These are phyloP conservation scores for Drosophila multiciliata DNA, from an alignment of 2,888 invertebrate species.

Conservation along the genomic window DNA sequence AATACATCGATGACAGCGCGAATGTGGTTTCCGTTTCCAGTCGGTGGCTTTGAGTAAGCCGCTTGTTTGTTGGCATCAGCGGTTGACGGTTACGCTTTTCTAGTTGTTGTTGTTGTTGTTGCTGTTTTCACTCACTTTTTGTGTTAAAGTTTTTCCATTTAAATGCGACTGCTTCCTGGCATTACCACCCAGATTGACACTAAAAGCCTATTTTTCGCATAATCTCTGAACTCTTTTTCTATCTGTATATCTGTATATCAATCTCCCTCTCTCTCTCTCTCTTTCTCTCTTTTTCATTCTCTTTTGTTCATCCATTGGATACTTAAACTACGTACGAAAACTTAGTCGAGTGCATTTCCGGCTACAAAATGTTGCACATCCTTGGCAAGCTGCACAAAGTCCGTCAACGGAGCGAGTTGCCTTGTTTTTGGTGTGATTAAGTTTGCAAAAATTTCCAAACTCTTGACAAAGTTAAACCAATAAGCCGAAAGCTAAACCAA, in stretches of 20 bases:
- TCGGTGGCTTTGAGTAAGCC: conserved; percentile 39
- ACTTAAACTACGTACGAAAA: conserved; percentile 44
- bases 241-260: not conserved
- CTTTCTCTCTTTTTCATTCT: not conserved
- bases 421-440: conserved; percentile 48
- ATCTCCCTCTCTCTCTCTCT: not conserved
- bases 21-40: conserved; percentile 52
- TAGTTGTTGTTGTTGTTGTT: conserved; percentile 20
- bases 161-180: conserved; percentile 62
- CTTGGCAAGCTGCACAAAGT: conserved; percentile 47
- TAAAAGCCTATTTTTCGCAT: conserved; percentile 2
- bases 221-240: not conserved
- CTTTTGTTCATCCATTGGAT: not conserved
- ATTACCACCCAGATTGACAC: conserved; percentile 25
- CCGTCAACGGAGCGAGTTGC: conserved; percentile 8
- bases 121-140: conserved; percentile 26
- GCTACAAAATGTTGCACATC: conserved; percentile 70
- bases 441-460: conserved; percentile 50
- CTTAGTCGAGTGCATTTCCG: conserved; percentile 67
- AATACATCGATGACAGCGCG: conserved; percentile 36
- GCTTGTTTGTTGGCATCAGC: conserved; percentile 46
- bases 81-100: conserved; percentile 30
- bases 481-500: conserved; percentile 28
- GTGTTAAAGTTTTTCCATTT: conserved; percentile 62
- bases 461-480: conserved; percentile 36